Percentiles rank a stretch among this genome's conserved stretches.
These are phyloP conservation scores for Eurytemora carolleeae DNA, from an alignment of 1,140 invertebrate species.

Conservation along the genomic window DNA sequence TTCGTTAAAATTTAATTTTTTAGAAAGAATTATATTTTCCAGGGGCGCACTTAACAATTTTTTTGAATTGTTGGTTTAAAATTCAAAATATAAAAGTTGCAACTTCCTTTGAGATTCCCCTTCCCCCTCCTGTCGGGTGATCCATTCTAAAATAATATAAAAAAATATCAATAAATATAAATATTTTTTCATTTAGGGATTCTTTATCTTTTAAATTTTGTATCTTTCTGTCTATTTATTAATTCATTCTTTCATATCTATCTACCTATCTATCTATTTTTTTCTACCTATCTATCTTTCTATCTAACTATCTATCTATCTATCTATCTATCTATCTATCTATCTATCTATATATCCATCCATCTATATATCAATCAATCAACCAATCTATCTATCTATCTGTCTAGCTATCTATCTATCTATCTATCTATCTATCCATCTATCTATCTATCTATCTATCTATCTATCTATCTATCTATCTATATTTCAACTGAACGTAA, in stretches of 20 bases:
- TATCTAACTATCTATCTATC: neutral
- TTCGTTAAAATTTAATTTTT: too few species aligned
- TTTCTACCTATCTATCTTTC: neutral
- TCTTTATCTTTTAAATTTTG: neutral
- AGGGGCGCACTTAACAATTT: neutral
- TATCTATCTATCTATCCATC: neutral
- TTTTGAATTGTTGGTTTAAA: neutral
- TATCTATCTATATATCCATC: neutral
- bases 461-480: too few species aligned
- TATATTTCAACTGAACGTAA: too few species aligned
- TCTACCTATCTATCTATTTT: neutral
- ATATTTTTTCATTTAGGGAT: neutral
- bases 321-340: neutral
- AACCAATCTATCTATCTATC: neutral
- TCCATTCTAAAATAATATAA: neutral
- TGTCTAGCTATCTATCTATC: neutral
- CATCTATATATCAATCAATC: neutral
- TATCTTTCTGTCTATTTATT: neutral
- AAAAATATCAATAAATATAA: neutral
- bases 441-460: neutral
- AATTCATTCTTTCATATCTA: neutral
- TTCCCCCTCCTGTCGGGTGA: too few species aligned
- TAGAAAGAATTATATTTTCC: too few species aligned
- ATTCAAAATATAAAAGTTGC: neutral
- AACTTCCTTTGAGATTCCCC: too few species aligned